Percentiles rank a stretch among this genome's conserved stretches.
Evolutionary conservation across 2,888 invertebrate genomes (phyloP).

Genomic region (Synanthedon vespiformis): DNA sequence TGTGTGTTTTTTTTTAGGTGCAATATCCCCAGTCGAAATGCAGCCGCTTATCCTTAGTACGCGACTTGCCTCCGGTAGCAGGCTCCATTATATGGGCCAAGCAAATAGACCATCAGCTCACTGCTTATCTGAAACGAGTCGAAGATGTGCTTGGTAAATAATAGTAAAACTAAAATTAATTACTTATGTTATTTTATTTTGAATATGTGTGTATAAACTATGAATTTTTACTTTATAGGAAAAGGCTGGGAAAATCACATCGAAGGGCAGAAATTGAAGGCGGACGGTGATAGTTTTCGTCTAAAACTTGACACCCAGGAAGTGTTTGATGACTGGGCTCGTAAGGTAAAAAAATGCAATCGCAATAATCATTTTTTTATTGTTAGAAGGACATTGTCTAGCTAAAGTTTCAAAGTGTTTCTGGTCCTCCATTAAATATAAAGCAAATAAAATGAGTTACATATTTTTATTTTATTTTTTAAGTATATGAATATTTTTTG

Average conservation of each 20-base stretch:
- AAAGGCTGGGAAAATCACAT: slow-evolving; percentile 99
- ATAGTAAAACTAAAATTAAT: not conserved
- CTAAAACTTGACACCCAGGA: slow-evolving; percentile 96
- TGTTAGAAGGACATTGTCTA: too few species aligned
- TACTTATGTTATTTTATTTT: not conserved
- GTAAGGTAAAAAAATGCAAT: slow-evolving; percentile 66
- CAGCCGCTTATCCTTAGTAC: slow-evolving; percentile 88
- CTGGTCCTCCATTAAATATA: too few species aligned
- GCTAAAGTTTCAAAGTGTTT: too few species aligned
- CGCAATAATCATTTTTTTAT: too few species aligned
- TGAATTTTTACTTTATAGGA: slow-evolving; percentile 46
- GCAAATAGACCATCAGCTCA: slow-evolving; percentile 97
- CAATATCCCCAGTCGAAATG: slow-evolving; percentile 97
- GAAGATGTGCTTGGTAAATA: slow-evolving; percentile 93
- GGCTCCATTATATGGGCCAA: slow-evolving; percentile 99
- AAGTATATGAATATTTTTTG: not conserved
- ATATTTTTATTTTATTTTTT: not conserved
- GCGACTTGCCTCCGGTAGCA: slow-evolving; percentile 96
- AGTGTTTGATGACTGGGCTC: slow-evolving; percentile 98
- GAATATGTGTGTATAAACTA: not conserved
- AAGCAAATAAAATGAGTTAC: not conserved
- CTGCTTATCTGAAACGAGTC: slow-evolving; percentile 94
- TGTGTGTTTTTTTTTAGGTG: slow-evolving; percentile 64
- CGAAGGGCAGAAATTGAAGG: slow-evolving; percentile 97
- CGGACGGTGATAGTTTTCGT: slow-evolving; percentile 97